A percentile compares a stretch with the other conserved stretches of the same genome.
Conservation (phyloP, 1,140 invertebrate species). For the Leptinotarsa texana region DNA sequence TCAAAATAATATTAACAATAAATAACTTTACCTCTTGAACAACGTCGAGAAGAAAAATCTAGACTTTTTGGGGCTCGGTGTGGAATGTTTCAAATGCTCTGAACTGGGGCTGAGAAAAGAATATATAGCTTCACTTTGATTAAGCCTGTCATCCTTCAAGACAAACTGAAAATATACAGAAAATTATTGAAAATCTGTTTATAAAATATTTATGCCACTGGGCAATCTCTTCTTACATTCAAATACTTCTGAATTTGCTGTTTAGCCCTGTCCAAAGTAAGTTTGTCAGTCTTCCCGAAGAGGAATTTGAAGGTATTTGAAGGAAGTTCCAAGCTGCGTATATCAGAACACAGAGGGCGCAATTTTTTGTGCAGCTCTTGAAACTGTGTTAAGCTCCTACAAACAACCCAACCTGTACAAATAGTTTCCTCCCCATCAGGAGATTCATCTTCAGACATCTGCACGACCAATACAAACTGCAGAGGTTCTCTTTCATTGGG, state of each 20-base stretch:
- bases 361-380: slow-evolving; percentile 83
- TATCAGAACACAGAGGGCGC: slow-evolving; percentile 75
- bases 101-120: slow-evolving; percentile 88
- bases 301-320: slow-evolving; percentile 77
- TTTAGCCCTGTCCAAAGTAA: slow-evolving; percentile 80
- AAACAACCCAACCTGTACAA: slow-evolving; percentile 81
- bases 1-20: too few species aligned
- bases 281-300: slow-evolving; percentile 78
- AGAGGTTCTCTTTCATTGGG: slow-evolving; percentile 78
- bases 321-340: slow-evolving; percentile 81
- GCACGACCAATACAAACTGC: slow-evolving; percentile 82
- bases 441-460: slow-evolving; percentile 68
- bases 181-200: slow-evolving; percentile 7
- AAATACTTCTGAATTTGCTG: slow-evolving; percentile 83
- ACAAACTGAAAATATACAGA: slow-evolving; percentile 66
- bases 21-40: slow-evolving; percentile 72
- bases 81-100: slow-evolving; percentile 80
- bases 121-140: slow-evolving; percentile 87
- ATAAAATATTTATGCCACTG: slow-evolving; percentile 18
- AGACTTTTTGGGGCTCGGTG: slow-evolving; percentile 77
- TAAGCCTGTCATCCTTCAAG: slow-evolving; percentile 81
- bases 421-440: slow-evolving; percentile 66
- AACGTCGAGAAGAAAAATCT: slow-evolving; percentile 82
- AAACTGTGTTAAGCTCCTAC: slow-evolving; percentile 81
- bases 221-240: slow-evolving; percentile 63